Base-by-base conservation (phyloP, 2,113 vertebrate genomes). In the Cranoglanis bouderius region DNA sequence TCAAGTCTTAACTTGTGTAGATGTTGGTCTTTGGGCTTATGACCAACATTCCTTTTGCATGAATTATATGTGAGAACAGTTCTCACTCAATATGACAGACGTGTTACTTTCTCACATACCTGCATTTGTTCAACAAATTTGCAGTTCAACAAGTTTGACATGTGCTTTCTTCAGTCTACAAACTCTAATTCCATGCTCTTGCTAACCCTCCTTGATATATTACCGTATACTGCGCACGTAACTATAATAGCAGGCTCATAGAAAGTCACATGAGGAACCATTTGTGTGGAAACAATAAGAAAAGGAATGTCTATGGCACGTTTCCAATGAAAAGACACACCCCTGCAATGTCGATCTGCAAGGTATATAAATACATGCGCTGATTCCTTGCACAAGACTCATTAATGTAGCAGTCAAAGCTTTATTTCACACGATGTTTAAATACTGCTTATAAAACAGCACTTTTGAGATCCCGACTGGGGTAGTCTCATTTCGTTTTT, bases 91-190 rank as follows among this genome's bases (percentile, higher is more conserved):
- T 46, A 16, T 46, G 32, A 40, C 55, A 6, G 32, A 14, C 53
- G 26, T 38, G 19, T 43, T 32, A 70, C 83, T 67, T 19, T 70
- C 61, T 21, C 16, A 70, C 83, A 85, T 29, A 49, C 35, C 43
- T 49, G 43, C 83, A 51, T 85, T 67, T 53, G 63, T 67, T 26
- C 1, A 35, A 59, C 26, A 61, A 18, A 32, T 49, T 19, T 59
- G 43, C 38, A 72, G 84, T 29, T 85, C 26, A 75, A 82, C 87
- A 85, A 82, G 61, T 75, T 81, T 40, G 32, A 63, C 63, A 70
- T 72, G 74, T 85, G 86, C 75, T 70, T 85, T 46, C 57, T 80
- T 78, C 43, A 53, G 61, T 46, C 46, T 61, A 67, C 87, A 81
- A 77, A 75, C 40, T 46, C 57, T 43, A 21, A 82, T 29, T 61